These are phyloP conservation scores for Plebejus melissa DNA, from an alignment of 2,888 invertebrate genomes.

Conservation along the genomic window DNA sequence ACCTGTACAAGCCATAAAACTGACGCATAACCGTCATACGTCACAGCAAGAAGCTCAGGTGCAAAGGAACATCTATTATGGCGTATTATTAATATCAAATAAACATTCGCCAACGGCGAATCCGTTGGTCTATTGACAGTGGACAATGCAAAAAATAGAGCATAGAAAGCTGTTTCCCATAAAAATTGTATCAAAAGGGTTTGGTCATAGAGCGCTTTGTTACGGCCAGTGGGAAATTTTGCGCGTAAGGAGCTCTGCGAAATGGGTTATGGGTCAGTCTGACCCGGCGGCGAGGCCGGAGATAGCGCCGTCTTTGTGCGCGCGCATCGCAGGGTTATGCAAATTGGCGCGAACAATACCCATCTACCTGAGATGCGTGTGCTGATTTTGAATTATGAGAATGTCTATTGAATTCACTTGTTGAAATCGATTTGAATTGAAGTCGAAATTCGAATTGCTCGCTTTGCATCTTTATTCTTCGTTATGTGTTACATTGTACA, in stretches of 20 bases:
- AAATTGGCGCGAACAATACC: slow-evolving; percentile 61
- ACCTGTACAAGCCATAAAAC: slow-evolving; percentile 35
- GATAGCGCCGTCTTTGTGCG: slow-evolving; percentile 55
- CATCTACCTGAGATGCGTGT: slow-evolving; percentile 47
- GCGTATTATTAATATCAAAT: slow-evolving; percentile 63
- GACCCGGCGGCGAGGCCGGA: slow-evolving; percentile 45
- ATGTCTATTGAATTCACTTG: slow-evolving; percentile 33
- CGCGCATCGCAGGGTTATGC: slow-evolving; percentile 65
- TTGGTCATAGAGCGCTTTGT: slow-evolving; percentile 64
- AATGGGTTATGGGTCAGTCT: slow-evolving; percentile 76
- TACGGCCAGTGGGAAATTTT: slow-evolving; percentile 72
- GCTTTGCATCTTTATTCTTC: not conserved
- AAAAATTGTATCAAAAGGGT: slow-evolving; percentile 70
- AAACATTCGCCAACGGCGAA: slow-evolving; percentile 68
- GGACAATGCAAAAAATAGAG: slow-evolving; percentile 78
- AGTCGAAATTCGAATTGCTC: not conserved
- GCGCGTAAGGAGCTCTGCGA: slow-evolving; percentile 54
- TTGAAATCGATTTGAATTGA: slow-evolving; percentile 25
- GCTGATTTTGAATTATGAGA: slow-evolving; percentile 39
- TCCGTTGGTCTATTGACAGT: slow-evolving; percentile 53
- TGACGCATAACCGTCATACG: slow-evolving; percentile 64
- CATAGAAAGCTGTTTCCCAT: slow-evolving; percentile 72
- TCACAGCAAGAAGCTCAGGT: slow-evolving; percentile 45
- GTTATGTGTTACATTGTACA: too few relatives aligned
- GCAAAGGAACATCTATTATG: slow-evolving; percentile 55